A percentile compares a stretch with the other conserved stretches of the same genome.
phyloP scores from a whole-genome alignment of 2,113 vertebrate genomes.

The Baryphthengus martii region DNA sequence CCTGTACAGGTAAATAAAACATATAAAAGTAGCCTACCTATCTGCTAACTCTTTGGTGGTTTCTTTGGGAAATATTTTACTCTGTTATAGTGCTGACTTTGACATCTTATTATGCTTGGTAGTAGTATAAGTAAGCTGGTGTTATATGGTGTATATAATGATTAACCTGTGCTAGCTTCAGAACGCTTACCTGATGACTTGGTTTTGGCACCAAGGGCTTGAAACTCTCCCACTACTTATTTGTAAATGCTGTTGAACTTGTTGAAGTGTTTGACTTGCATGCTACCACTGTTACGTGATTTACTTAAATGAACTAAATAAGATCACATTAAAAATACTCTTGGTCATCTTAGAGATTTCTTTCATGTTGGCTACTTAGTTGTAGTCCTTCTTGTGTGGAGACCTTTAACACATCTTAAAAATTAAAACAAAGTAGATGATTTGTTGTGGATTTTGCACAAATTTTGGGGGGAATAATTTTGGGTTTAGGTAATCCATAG shows the following conservation, averaged over 20 bases:
- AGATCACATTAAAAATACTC: not conserved
- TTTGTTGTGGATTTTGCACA: not conserved
- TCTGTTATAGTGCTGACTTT: not conserved
- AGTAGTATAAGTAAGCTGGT: not conserved
- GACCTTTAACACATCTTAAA: not conserved
- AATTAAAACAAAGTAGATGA: not conserved
- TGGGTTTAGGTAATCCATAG: not conserved
- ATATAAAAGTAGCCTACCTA: not conserved
- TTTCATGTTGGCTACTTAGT: not conserved
- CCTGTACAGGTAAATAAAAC: not conserved
- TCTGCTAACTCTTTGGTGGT: not conserved
- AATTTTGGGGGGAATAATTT: accelerated
- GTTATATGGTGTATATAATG: not conserved
- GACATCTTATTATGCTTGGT: not conserved
- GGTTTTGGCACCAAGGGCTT: not conserved
- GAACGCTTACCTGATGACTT: not conserved
- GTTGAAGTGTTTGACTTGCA: not conserved
- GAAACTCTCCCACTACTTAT: not conserved
- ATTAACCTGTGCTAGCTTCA: slow-evolving; percentile 36
- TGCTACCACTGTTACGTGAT: not conserved
- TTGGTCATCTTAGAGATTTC: not conserved
- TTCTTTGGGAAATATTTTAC: not conserved
- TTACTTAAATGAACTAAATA: not conserved
- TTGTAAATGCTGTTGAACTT: not conserved
- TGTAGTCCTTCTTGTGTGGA: not conserved